phyloP scores from a whole-genome alignment of 2,888 invertebrate species.

The Meliscaeva auricollis region DNA sequence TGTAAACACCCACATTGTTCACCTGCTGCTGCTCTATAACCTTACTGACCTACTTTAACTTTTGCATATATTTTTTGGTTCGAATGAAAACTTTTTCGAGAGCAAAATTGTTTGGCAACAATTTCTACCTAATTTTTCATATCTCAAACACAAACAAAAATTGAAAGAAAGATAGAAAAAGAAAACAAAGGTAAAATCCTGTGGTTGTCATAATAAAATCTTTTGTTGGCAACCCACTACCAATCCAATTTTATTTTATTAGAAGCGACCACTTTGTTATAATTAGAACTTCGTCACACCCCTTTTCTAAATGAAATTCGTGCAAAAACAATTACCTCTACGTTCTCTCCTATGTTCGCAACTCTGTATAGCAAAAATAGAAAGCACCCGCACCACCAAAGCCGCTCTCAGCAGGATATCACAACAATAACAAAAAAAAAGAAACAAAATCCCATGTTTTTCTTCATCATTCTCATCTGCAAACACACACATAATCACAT shows the following conservation, averaged over 20 bases:
- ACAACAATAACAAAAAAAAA: neutral
- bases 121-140: slow-evolving; percentile 17
- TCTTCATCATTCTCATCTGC: slow-evolving; percentile 67
- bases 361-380: neutral
- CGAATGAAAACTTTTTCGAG: slow-evolving; percentile 19
- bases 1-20: slow-evolving; percentile 7
- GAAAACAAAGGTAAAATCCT: slow-evolving; percentile 14
- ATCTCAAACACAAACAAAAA: neutral
- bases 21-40: neutral
- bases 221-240: slow-evolving; percentile 28
- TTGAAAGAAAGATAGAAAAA: neutral
- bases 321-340: slow-evolving; percentile 56
- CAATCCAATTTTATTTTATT: slow-evolving; percentile 41
- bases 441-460: slow-evolving; percentile 61
- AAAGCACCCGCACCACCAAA: slow-evolving; percentile 9
- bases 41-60: slow-evolving; percentile 35
- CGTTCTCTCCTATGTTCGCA: neutral
- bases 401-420: slow-evolving; percentile 28
- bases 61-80: neutral
- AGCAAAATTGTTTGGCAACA: slow-evolving; percentile 24
- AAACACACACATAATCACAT: slow-evolving; percentile 72
- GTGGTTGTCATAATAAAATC: slow-evolving; percentile 31
- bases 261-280: slow-evolving; percentile 43
- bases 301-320: slow-evolving; percentile 45
- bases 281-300: slow-evolving; percentile 47